Percentiles rank a stretch among this genome's conserved stretches.
Conservation (phyloP, 2,797 vertebrate genomes). For the Hybognathus amarus region DNA sequence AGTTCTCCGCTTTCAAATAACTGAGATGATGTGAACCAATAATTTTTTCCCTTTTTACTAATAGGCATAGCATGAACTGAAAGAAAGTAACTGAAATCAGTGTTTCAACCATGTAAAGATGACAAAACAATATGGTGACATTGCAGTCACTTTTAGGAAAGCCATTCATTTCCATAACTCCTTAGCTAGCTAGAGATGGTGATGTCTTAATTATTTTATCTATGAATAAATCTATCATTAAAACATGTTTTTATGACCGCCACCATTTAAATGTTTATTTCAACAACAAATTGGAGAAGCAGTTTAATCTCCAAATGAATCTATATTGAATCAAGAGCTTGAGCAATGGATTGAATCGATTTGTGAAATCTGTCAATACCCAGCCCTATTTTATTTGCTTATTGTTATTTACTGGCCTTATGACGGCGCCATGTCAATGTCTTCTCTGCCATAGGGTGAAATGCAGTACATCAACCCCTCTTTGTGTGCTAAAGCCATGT, state of each 20-base stretch:
- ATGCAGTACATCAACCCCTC: slow-evolving; percentile 69
- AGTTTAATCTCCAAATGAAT: neutral
- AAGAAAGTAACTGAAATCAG: neutral
- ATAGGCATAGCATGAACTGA: neutral
- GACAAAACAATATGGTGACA: neutral
- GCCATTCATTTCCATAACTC: neutral
- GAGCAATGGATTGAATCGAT: neutral
- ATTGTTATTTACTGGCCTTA: neutral
- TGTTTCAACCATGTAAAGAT: neutral
- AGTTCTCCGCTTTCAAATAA: neutral
- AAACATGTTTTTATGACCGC: neutral
- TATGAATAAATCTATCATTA: neutral
- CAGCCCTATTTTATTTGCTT: neutral
- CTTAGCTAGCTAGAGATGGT: neutral
- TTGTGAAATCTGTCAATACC: neutral
- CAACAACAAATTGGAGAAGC: neutral
- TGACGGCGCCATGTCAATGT: neutral
- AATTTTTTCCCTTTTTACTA: neutral
- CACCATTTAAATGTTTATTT: neutral
- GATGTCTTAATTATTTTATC: neutral
- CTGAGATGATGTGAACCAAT: neutral
- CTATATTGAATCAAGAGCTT: neutral
- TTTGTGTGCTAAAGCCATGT: slow-evolving; percentile 60
- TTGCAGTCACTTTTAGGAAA: neutral
- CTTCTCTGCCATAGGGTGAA: slow-evolving; percentile 67